Conservation (phyloP, 64 coral and sea anemone species). For the Pachyseris speciosa region DNA sequence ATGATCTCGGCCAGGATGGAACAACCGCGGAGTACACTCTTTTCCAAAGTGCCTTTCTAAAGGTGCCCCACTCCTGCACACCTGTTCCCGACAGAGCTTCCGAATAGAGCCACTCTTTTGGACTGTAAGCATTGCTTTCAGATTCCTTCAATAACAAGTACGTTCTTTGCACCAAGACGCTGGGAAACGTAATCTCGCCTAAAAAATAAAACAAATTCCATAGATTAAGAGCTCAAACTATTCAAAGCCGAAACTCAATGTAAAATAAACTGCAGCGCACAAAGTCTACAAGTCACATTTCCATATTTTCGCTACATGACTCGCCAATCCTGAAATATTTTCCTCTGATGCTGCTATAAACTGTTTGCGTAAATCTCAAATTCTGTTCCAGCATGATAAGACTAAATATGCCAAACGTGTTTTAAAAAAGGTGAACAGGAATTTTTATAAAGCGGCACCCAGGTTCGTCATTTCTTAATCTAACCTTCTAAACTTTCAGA, state of each 20-base stretch:
- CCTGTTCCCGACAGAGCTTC: constrained; percentile 68
- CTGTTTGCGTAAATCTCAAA: no score
- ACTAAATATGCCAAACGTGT: no score
- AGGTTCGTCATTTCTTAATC: neutral
- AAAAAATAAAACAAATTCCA: neutral
- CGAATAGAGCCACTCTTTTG: constrained; percentile 54
- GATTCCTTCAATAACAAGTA: constrained; percentile 65
- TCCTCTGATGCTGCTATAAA: no score
- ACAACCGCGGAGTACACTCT: constrained; percentile 72
- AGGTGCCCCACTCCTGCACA: constrained; percentile 81
- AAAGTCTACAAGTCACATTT: no score
- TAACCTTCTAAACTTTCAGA: constrained; percentile 8
- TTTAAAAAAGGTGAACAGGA: no score
- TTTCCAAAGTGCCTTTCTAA: constrained; percentile 86
- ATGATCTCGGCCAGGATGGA: constrained; percentile 81
- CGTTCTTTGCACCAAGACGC: constrained; percentile 49
- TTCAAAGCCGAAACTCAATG: no score
- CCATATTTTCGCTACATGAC: no score
- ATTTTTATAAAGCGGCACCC: neutral
- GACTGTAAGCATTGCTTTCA: constrained; percentile 45
- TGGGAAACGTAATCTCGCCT: constrained; percentile 33
- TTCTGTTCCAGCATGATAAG: no score
- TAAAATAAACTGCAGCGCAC: no score
- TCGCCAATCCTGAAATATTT: no score
- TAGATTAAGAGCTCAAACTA: no score